These are phyloP conservation scores for Natator depressus DNA, from an alignment of 2,113 vertebrate genomes.

Conservation along the genomic window DNA sequence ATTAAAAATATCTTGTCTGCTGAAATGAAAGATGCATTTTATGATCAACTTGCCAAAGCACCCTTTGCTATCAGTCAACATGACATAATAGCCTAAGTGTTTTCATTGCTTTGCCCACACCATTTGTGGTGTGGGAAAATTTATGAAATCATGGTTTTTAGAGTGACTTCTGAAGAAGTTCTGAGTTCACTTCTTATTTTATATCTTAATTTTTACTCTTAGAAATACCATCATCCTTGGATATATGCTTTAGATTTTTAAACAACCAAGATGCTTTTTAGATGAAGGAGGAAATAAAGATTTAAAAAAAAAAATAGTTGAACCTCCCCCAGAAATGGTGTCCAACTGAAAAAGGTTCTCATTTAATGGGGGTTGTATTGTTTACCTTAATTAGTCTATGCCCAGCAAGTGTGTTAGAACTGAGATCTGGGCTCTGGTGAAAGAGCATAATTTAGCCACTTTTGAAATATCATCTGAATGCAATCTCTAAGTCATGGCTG, in stretches of 20 bases:
- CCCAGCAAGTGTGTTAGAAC: not conserved
- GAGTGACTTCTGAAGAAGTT: conserved; percentile 1
- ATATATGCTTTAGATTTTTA: not conserved
- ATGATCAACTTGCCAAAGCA: not conserved
- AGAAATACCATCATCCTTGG: not conserved
- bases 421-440: not conserved
- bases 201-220: conserved; percentile 4
- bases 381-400: not conserved
- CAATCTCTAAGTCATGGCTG: not conserved
- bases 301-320: not conserved
- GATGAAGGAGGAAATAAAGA: not conserved
- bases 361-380: not conserved
- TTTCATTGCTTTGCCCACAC: conserved; percentile 10
- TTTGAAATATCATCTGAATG: not conserved
- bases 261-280: not conserved
- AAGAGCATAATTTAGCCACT: not conserved
- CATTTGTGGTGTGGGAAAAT: conserved; percentile 7
- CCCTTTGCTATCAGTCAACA: conserved; percentile 16
- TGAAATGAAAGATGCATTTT: conserved; percentile 28
- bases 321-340: not conserved
- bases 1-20: not conserved
- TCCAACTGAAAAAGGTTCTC: not conserved
- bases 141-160: conserved; percentile 7
- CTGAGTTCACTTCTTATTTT: conserved; percentile 19
- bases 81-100: conserved; percentile 28